Evolutionary conservation across 2,797 vertebrate genomes (phyloP).

Genomic region (Pyrrhura leucotis): DNA sequence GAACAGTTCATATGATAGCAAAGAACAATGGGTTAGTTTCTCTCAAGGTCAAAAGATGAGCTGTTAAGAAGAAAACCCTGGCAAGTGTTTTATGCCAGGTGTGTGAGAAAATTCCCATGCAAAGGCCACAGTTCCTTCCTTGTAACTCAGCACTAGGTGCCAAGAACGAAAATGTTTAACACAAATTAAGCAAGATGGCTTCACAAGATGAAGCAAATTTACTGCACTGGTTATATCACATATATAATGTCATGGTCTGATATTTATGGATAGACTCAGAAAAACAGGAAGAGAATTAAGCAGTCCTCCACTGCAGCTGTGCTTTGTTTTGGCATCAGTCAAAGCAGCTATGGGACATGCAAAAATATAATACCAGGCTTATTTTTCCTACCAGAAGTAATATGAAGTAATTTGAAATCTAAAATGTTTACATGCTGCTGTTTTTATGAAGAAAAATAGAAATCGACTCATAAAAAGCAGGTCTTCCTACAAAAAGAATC

Average conservation of each 20-base stretch:
- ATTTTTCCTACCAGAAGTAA: neutral
- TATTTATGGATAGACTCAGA: neutral
- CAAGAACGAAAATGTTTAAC: neutral
- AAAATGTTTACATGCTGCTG: neutral
- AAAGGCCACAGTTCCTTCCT: neutral
- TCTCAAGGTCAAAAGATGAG: neutral
- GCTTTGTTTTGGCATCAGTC: neutral
- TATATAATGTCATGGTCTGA: accelerated
- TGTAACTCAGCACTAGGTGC: neutral
- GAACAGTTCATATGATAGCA: neutral
- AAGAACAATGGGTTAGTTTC: neutral
- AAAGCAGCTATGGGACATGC: neutral
- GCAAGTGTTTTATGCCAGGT: neutral
- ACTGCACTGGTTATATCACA: neutral
- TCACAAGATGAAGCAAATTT: neutral
- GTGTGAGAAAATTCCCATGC: neutral
- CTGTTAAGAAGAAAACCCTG: neutral
- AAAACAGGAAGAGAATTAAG: neutral
- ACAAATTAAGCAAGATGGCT: neutral
- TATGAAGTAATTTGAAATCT: neutral
- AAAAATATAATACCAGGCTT: neutral
- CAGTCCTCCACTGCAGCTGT: neutral
- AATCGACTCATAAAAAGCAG: neutral
- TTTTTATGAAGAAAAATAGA: neutral
- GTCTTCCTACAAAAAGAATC: neutral